phyloP scores from a whole-genome alignment of 2,888 invertebrate species.

The Scaptomyza caliginosa region DNA sequence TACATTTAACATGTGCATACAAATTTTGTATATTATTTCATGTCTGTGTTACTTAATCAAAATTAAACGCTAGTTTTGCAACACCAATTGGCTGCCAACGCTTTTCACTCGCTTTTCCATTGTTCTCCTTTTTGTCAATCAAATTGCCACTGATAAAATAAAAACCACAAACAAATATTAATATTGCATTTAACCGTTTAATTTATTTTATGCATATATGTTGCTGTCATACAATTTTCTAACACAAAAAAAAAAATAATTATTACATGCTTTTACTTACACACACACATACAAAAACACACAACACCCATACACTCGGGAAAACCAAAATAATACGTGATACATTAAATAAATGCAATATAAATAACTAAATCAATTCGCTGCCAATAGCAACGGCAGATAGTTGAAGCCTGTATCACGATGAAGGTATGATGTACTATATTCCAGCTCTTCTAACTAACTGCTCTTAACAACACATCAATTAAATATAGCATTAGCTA shows the following conservation, averaged over 20 bases:
- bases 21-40: conserved; percentile 23
- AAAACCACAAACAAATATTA: conserved; percentile 51
- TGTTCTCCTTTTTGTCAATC: conserved; percentile 27
- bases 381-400: conserved; percentile 89
- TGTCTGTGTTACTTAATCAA: conserved; percentile 29
- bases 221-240: conserved; percentile 64
- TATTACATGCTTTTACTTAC: conserved; percentile 60
- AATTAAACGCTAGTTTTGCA: conserved; percentile 20
- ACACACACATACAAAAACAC: conserved; percentile 31
- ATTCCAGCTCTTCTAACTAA: conserved; percentile 57
- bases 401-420: conserved; percentile 97
- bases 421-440: conserved; percentile 90
- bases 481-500: conserved; percentile 36
- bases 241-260: conserved; percentile 48
- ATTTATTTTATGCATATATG: conserved; percentile 66
- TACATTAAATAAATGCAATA: conserved; percentile 57
- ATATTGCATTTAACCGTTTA: conserved; percentile 63
- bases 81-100: conserved; percentile 39
- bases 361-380: conserved; percentile 82
- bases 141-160: conserved; percentile 30
- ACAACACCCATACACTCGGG: conserved; percentile 46
- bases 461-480: conserved; percentile 49
- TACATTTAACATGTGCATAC: conserved; percentile 36
- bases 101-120: conserved; percentile 44
- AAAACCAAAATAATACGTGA: conserved; percentile 65